A percentile compares a stretch with the other conserved stretches of the same genome.
Evolutionary conservation across 2,113 vertebrate species (phyloP).

Genomic region (Tapirus terrestris): DNA sequence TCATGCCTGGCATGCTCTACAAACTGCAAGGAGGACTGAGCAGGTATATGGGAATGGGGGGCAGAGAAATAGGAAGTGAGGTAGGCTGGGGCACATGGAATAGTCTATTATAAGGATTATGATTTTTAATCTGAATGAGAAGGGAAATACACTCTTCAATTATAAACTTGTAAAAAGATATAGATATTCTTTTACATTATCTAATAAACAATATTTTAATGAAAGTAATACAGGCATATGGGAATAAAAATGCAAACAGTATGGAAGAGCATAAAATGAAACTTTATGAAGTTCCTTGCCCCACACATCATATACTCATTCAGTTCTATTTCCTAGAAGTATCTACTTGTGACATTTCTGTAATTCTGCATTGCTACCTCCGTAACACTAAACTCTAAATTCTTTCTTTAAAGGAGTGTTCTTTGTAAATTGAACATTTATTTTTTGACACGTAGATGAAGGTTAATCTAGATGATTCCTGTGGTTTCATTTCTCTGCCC

Average conservation of each 20-base stretch:
- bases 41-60: background rate
- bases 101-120: background rate
- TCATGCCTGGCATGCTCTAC: background rate
- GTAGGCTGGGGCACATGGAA: background rate
- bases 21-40: background rate
- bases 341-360: background rate
- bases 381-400: background rate
- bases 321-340: background rate
- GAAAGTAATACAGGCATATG: background rate
- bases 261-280: background rate
- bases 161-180: slow-evolving; percentile 21
- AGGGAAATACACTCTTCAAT: background rate
- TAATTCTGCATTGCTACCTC: background rate
- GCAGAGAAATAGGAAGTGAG: background rate
- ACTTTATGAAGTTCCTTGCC: background rate
- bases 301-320: background rate
- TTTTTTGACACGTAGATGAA: background rate
- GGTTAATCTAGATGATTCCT: background rate
- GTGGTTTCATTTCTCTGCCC: background rate
- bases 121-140: slow-evolving; percentile 8
- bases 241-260: background rate
- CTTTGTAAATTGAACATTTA: background rate
- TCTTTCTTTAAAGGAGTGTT: background rate
- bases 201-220: background rate
- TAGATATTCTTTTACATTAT: background rate